Evolutionary conservation across 1,140 invertebrate species (phyloP).

Genomic region (Brachionus plicatilis): DNA sequence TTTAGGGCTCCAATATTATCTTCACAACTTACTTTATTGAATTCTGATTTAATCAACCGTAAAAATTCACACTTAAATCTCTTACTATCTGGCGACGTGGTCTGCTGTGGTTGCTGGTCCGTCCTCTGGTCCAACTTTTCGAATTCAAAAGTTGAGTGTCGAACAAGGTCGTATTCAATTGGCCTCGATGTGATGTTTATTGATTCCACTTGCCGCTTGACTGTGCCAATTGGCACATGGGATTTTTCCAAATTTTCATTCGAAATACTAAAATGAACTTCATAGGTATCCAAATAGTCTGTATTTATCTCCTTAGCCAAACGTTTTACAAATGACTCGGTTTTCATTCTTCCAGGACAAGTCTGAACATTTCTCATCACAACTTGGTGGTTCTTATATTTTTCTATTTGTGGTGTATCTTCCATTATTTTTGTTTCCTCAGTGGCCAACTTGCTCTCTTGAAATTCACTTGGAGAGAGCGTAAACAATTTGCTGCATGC

Average conservation of each 20-base stretch:
- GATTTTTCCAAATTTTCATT: constrained; percentile 18
- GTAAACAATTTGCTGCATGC: background rate
- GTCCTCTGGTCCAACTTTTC: background rate
- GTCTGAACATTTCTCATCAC: background rate
- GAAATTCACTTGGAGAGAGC: background rate
- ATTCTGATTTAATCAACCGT: background rate
- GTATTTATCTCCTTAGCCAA: background rate
- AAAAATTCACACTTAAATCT: constrained; percentile 37
- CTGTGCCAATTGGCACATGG: background rate
- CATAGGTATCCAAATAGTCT: background rate
- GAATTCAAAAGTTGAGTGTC: background rate
- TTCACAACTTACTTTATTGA: background rate
- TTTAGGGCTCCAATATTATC: background rate
- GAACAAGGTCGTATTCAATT: background rate
- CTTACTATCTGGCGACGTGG: constrained; percentile 12
- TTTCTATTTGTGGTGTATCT: background rate
- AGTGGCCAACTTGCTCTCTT: background rate
- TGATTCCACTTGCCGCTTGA: constrained; percentile 22
- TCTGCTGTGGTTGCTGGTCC: background rate
- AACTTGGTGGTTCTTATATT: background rate
- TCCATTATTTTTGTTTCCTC: background rate
- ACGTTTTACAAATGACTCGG: background rate
- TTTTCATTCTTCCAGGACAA: background rate
- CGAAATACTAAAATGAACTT: constrained; percentile 11
- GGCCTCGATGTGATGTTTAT: constrained; percentile 36